Conservation (phyloP, 2,888 invertebrate genomes). For the Xestia rhomboidea region DNA sequence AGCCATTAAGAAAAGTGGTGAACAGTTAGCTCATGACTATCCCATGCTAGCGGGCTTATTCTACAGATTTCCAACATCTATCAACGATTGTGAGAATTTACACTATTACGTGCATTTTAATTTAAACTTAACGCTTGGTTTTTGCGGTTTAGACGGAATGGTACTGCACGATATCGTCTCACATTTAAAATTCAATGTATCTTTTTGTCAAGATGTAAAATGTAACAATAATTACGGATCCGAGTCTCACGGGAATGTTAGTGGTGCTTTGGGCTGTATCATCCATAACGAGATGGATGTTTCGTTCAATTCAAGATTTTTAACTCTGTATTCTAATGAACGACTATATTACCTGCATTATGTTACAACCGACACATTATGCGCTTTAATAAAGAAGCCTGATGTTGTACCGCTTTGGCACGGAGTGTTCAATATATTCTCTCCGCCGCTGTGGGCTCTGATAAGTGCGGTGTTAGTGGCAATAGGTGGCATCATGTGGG, state of each 20-base stretch:
- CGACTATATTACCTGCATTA: slow-evolving; percentile 70
- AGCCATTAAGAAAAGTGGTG: slow-evolving; percentile 49
- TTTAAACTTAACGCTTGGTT: slow-evolving; percentile 61
- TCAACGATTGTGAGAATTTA: slow-evolving; percentile 70
- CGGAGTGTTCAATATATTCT: slow-evolving; percentile 65
- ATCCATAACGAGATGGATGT: slow-evolving; percentile 72
- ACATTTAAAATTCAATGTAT: slow-evolving; percentile 72
- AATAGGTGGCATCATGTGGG: slow-evolving; percentile 69
- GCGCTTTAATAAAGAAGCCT: slow-evolving; percentile 71
- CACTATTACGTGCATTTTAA: slow-evolving; percentile 66
- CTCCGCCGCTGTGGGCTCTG: slow-evolving; percentile 48
- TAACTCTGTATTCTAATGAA: slow-evolving; percentile 69
- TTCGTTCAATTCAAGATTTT: slow-evolving; percentile 80
- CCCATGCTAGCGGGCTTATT: slow-evolving; percentile 75
- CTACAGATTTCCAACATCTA: slow-evolving; percentile 77
- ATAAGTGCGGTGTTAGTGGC: slow-evolving; percentile 52
- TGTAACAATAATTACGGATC: slow-evolving; percentile 69
- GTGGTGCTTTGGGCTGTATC: slow-evolving; percentile 75
- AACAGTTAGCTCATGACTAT: slow-evolving; percentile 68
- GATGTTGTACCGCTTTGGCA: slow-evolving; percentile 74
- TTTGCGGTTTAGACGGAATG: slow-evolving; percentile 78
- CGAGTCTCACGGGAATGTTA: slow-evolving; percentile 51
- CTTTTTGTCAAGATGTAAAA: slow-evolving; percentile 51
- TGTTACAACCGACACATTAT: slow-evolving; percentile 72
- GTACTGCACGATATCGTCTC: slow-evolving; percentile 74